Evolutionary conservation across 2,888 invertebrate genomes (phyloP).

Genomic region (Trilocha varians): DNA sequence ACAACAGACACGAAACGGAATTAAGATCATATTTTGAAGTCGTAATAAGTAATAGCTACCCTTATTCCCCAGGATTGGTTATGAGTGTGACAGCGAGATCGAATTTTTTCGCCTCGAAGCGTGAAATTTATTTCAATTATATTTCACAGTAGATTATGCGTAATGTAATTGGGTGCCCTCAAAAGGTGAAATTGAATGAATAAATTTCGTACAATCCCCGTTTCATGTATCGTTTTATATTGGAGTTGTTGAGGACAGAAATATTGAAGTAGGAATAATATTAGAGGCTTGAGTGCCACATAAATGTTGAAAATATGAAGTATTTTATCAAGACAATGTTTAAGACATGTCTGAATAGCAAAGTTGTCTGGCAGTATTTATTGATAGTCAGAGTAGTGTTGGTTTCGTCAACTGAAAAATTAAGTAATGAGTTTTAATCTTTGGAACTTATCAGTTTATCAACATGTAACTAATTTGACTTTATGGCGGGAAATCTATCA

Average conservation of each 20-base stretch:
- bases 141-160: conserved; percentile 38
- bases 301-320: no score
- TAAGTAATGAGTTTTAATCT: no score
- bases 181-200: conserved; percentile 24
- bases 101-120: background rate
- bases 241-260: background rate
- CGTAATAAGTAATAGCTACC: background rate
- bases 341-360: no score
- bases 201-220: conserved; percentile 9
- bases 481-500: no score
- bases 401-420: no score
- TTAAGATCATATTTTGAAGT: background rate
- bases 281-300: background rate
- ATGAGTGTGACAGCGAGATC: background rate
- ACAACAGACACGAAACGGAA: background rate
- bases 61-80: background rate
- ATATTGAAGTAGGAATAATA: background rate
- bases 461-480: no score
- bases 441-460: no score
- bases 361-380: no score
- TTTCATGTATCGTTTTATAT: background rate
- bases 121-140: conserved; percentile 45
- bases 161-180: conserved; percentile 25
- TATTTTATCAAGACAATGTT: no score
- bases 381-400: no score